Percentiles rank a stretch among this genome's conserved stretches.
Evolutionary conservation across 2,888 invertebrate genomes (phyloP).

Genomic region (Pteria penguin): DNA sequence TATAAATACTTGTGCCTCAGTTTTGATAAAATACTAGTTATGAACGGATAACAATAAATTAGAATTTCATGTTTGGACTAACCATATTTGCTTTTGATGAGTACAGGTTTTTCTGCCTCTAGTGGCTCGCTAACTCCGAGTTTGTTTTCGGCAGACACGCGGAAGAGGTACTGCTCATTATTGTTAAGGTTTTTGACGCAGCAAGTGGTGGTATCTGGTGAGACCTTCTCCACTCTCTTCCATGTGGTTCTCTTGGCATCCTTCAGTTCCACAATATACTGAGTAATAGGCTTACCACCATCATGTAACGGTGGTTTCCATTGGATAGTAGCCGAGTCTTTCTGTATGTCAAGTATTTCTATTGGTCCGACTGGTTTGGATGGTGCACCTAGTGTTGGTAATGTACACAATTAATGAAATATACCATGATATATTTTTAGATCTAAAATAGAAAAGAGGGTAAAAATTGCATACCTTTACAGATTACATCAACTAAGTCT

Average conservation of each 20-base stretch:
- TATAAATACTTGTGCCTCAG: too few species aligned
- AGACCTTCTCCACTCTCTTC: conserved; percentile 55
- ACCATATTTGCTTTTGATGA: conserved; percentile 88
- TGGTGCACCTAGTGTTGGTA: too few species aligned
- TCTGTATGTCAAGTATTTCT: conserved; percentile 49
- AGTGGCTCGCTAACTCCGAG: conserved; percentile 83
- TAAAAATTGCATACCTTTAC: too few species aligned
- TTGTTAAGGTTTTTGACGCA: conserved; percentile 84
- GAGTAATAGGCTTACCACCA: conserved; percentile 73
- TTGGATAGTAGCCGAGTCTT: conserved; percentile 63
- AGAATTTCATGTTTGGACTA: too few species aligned
- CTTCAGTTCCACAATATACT: conserved; percentile 80
- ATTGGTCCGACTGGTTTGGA: conserved; percentile 62
- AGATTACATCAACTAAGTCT: too few species aligned
- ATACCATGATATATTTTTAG: too few species aligned
- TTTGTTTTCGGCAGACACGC: conserved; percentile 85
- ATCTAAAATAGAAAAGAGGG: too few species aligned
- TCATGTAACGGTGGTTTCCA: conserved; percentile 74
- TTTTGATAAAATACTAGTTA: too few species aligned
- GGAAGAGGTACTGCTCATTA: conserved; percentile 93
- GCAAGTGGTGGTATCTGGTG: conserved; percentile 82
- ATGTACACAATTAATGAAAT: too few species aligned
- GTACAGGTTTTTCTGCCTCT: conserved; percentile 82
- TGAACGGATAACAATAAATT: too few species aligned
- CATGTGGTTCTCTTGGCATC: conserved; percentile 82